Percentiles rank a stretch among this genome's conserved stretches.
phyloP scores from a whole-genome alignment of 2,113 vertebrate genomes.

The Neopipo cinnamomea region DNA sequence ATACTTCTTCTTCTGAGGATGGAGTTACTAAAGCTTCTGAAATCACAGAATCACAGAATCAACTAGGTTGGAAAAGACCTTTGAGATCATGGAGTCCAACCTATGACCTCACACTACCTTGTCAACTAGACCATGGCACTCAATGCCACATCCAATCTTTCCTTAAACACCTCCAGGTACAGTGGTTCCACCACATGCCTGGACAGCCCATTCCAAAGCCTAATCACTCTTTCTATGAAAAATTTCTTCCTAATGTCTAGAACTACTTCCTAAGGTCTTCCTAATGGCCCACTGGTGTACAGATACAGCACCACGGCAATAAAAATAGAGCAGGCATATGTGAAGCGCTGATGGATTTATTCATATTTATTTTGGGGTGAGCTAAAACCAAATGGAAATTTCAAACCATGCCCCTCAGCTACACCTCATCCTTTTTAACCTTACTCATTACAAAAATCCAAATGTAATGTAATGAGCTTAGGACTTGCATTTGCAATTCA shows the following conservation, averaged over 20 bases:
- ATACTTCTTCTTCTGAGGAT: neutral
- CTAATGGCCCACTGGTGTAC: neutral
- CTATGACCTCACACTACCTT: neutral
- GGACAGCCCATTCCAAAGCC: neutral
- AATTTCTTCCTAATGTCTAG: neutral
- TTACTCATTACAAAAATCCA: neutral
- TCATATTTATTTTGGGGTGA: neutral
- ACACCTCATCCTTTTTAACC: neutral
- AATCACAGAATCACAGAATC: neutral
- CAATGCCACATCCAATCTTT: neutral
- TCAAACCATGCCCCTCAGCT: neutral
- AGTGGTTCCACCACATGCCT: neutral
- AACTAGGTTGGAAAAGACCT: neutral
- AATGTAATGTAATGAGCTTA: neutral
- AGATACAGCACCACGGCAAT: neutral
- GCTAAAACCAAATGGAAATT: constrained; percentile 23
- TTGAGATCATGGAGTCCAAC: neutral
- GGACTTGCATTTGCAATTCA: neutral
- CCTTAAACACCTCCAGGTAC: neutral
- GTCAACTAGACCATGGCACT: neutral
- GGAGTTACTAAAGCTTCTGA: neutral
- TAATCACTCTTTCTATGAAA: neutral
- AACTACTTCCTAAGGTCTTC: neutral
- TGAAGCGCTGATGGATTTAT: neutral
- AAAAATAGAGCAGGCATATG: neutral